Percentiles rank a stretch among this genome's conserved stretches.
Conservation (phyloP, 2,113 vertebrate genomes). For the Tenebrosternarchus preto region DNA sequence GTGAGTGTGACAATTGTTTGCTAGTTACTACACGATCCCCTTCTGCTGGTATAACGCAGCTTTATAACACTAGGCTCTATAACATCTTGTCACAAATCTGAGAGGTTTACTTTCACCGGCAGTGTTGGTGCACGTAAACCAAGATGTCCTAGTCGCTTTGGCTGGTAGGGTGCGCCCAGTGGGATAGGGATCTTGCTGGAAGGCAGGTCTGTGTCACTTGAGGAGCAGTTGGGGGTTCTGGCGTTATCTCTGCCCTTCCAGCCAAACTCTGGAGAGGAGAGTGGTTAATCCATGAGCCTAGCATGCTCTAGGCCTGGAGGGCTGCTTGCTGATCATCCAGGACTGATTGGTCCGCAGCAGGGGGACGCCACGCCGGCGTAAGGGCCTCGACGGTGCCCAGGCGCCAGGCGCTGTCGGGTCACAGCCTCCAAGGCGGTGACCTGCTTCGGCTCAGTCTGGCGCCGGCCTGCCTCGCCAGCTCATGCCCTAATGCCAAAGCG, state of each 20-base stretch:
- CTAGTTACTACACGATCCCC: not conserved
- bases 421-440: constrained; percentile 64
- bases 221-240: constrained; percentile 70
- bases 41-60: not conserved
- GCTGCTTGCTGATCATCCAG: constrained; percentile 68
- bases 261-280: constrained; percentile 63
- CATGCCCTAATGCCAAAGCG: not conserved
- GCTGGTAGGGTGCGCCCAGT: constrained; percentile 53
- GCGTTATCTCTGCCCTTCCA: constrained; percentile 52
- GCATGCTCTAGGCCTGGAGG: constrained; percentile 59
- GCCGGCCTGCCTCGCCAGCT: not conserved
- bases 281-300: constrained; percentile 71
- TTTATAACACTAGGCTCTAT: no score
- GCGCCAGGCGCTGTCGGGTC: constrained; percentile 58
- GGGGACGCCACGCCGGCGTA: constrained; percentile 63
- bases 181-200: constrained; percentile 53
- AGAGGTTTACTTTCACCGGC: not conserved
- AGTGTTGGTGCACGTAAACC: constrained; percentile 13
- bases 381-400: constrained; percentile 62
- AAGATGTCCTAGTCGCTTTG: constrained; percentile 18
- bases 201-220: constrained; percentile 58
- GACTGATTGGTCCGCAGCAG: constrained; percentile 70
- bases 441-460: constrained; percentile 65
- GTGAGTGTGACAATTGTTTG: not conserved
- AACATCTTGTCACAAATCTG: no score